Base-by-base conservation (phyloP, 1,140 invertebrate species). In the Drosophila ananassae region DNA sequence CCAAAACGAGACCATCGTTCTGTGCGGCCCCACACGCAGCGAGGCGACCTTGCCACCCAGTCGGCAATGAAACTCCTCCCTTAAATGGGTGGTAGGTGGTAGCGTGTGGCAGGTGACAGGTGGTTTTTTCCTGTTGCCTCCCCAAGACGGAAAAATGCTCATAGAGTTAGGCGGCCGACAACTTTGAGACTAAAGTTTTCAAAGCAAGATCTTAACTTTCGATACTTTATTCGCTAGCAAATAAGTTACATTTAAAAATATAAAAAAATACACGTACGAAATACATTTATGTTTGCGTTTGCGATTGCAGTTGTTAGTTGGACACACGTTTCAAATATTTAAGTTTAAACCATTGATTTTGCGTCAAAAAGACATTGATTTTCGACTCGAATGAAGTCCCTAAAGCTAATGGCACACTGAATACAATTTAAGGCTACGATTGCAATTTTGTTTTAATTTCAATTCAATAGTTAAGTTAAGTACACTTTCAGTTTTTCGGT, bases 331-430 rank as follows among this genome's bases (percentile, higher is more conserved):
- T n/a, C 24, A 24, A 24, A 34, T 34, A 50, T 7, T 4, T 37
- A n/a, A n/a, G 34, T 37, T 37, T 37, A 12, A 12, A 37, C 3
- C 10, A 12, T 37, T 2, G 12, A 3, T 2, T 37, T 37, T 3
- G 10, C 3, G 10, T 12, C 34, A 37, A 37, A 37, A 37, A 37
- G 34, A 37, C 34, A 37, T 37, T 37, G 34, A 37, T 37, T 37
- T 37, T n/a, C 32, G 9, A 41, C 17, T 46, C 6, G 41, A 46
- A 46, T 9, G 21, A 39, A 54, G 50, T 74, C 52, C 68, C 54
- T 82, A 82, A 78, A 63, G 52, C 79, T 89, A 89, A 89, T 89
- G 83, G 83, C 83, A 89, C 83, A 89, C 75, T 74, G 83, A 83
- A 89, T 79, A 83, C 79, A 62, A 24, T 44, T 4, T 4, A 5